Evolutionary conservation across 92 coral and sea anemone species (phyloP).

Genomic region (Siderastrea radians): DNA sequence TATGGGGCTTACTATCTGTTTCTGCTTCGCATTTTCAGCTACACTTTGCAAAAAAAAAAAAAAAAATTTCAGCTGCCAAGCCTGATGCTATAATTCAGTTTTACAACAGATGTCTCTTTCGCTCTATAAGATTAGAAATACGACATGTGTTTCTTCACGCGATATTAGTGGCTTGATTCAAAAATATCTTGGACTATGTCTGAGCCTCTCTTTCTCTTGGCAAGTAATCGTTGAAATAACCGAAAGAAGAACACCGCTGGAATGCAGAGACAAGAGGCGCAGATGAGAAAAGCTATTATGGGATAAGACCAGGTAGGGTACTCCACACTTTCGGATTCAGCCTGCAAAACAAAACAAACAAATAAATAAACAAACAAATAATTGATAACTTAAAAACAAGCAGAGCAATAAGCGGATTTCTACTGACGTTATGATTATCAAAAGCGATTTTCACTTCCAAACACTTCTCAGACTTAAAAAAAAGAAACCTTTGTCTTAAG

Average conservation of each 20-base stretch:
- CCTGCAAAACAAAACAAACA: slow-evolving; percentile 32
- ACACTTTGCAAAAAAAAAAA: no score
- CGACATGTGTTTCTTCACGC: no score
- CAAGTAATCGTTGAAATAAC: background rate
- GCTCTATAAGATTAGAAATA: no score
- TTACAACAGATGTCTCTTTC: no score
- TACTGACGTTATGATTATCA: no score
- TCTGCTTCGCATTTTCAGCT: no score
- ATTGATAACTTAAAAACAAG: background rate
- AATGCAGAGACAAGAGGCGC: slow-evolving; percentile 76
- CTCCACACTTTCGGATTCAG: slow-evolving; percentile 28
- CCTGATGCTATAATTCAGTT: no score
- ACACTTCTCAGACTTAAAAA: background rate
- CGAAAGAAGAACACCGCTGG: slow-evolving; percentile 37
- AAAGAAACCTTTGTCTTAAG: background rate
- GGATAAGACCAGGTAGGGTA: slow-evolving; percentile 88
- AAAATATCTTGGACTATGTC: background rate
- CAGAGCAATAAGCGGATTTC: background rate
- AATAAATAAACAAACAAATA: background rate
- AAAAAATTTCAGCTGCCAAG: no score
- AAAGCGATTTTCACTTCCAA: no score
- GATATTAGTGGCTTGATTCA: no score
- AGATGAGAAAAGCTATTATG: slow-evolving; percentile 73
- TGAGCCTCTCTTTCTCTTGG: background rate
- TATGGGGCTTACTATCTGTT: no score